Percentiles rank a stretch among this genome's conserved stretches.
These are phyloP conservation scores for Gymnocephalus cernua DNA, from an alignment of 2,113 vertebrate genomes.

Conservation along the genomic window DNA sequence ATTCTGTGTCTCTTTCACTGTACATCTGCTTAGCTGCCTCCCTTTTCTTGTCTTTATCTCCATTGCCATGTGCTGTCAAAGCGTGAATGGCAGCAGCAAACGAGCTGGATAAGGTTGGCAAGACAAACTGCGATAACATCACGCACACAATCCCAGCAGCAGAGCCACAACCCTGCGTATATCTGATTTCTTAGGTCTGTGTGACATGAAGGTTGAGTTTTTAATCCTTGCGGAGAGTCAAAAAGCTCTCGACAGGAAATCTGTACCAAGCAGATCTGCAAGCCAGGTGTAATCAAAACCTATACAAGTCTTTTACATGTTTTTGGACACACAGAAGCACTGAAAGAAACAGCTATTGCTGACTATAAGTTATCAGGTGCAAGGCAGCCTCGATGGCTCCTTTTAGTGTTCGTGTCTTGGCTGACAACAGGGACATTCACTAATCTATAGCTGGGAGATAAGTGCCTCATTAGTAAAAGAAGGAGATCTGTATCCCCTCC, in stretches of 20 bases:
- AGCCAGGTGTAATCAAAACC: conserved; percentile 36
- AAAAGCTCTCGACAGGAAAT: conserved; percentile 46
- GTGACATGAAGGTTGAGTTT: conserved; percentile 51
- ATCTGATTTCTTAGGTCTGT: conserved; percentile 50
- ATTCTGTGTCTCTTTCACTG: conserved; percentile 4
- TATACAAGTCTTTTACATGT: conserved; percentile 15
- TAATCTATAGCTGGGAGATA: conserved; percentile 63
- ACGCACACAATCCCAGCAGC: conserved; percentile 26
- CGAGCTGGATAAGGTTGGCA: conserved; percentile 41
- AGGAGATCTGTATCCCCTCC: conserved; percentile 55
- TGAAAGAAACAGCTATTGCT: conserved; percentile 26
- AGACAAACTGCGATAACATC: conserved; percentile 50
- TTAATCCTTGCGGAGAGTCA: conserved; percentile 46
- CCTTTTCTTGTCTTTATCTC: conserved; percentile 28
- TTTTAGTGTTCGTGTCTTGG: conserved; percentile 20
- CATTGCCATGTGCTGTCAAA: not conserved
- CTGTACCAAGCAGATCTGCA: conserved; percentile 40
- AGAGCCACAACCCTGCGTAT: not conserved
- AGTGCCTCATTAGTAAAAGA: conserved; percentile 59
- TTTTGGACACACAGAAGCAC: conserved; percentile 1
- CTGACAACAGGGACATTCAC: conserved; percentile 52
- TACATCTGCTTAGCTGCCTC: not conserved
- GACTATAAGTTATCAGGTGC: conserved; percentile 55
- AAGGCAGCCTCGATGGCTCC: conserved; percentile 10
- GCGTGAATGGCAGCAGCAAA: conserved; percentile 29